Percentiles rank a stretch among this genome's conserved stretches.
Conservation (phyloP, 1,140 invertebrate genomes). For the Listronotus bonariensis region DNA sequence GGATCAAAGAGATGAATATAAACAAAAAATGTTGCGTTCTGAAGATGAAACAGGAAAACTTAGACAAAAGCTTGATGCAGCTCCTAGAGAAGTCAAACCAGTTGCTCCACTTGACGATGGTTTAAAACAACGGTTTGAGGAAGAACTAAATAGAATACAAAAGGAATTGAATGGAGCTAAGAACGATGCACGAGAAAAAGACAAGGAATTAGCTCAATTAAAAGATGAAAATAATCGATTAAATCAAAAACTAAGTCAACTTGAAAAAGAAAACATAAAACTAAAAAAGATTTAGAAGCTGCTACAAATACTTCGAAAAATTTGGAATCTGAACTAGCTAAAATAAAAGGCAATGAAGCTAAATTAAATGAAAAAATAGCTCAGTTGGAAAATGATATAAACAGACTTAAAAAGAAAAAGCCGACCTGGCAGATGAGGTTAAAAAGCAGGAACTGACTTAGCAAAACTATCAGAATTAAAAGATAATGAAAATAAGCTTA, state of each 20-base stretch:
- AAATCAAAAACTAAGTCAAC: constrained; percentile 23
- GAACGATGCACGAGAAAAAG: constrained; percentile 4
- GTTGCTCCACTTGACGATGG: constrained; percentile 1
- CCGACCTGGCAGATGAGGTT: constrained; percentile 13
- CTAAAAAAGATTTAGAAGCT: constrained; percentile 29
- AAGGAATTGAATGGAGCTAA: constrained; percentile 21
- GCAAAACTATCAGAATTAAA: constrained; percentile 25
- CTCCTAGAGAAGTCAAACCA: neutral
- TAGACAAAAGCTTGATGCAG: constrained; percentile 16
- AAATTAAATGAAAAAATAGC: constrained; percentile 19
- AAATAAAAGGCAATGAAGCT: neutral
- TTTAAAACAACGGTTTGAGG: constrained; percentile 5
- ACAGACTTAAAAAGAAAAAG: constrained; percentile 29
- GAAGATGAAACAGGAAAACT: constrained; percentile 25
- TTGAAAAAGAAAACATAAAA: constrained; percentile 26
- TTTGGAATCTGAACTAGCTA: constrained; percentile 5
- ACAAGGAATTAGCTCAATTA: constrained; percentile 11
- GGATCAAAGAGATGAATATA: constrained; percentile 24
- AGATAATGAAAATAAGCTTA: constrained; percentile 34
- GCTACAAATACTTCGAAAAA: constrained; percentile 8
- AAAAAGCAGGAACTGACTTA: constrained; percentile 23
- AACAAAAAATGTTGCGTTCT: constrained; percentile 12
- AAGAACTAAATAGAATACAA: constrained; percentile 23
- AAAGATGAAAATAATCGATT: constrained; percentile 16
- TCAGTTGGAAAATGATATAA: constrained; percentile 28